A percentile compares a stretch with the other conserved stretches of the same genome.
Evolutionary conservation across 2,888 invertebrate genomes (phyloP).

Genomic region (Drosophila planitibia): DNA sequence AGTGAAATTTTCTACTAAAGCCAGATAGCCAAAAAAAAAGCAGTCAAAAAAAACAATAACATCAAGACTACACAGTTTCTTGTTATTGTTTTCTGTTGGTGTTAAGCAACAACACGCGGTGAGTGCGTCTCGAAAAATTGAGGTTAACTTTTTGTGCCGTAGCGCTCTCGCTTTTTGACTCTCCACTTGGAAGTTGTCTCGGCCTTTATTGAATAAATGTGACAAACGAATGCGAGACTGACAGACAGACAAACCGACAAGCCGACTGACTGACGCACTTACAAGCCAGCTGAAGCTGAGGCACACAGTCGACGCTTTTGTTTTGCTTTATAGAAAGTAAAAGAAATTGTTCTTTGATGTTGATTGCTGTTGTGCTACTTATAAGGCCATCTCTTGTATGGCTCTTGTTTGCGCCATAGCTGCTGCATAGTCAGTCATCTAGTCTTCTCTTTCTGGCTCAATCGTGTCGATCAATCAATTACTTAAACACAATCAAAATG

Average conservation of each 20-base stretch:
- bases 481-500: conserved; percentile 57
- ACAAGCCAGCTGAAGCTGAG: conserved; percentile 17
- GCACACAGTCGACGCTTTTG: conserved; percentile 49
- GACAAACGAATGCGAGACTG: conserved; percentile 72
- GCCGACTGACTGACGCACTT: conserved; percentile 30
- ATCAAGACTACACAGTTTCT: conserved; percentile 30
- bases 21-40: conserved; percentile 7
- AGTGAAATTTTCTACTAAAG: conserved; percentile 71
- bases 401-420: conserved; percentile 30
- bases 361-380: conserved; percentile 64
- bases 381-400: conserved; percentile 19
- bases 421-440: conserved; percentile 8
- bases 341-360: conserved; percentile 75
- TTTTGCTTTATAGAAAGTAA: conserved; percentile 76
- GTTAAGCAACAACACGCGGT: conserved; percentile 70
- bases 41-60: conserved; percentile 31
- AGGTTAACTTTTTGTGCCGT: conserved; percentile 72
- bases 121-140: conserved; percentile 75
- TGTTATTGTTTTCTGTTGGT: conserved; percentile 55
- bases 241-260: conserved; percentile 41
- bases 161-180: conserved; percentile 73
- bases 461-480: conserved; percentile 69
- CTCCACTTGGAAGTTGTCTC: conserved; percentile 61
- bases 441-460: conserved; percentile 27
- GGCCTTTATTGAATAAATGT: conserved; percentile 80